Base-by-base conservation (phyloP, 2,888 invertebrate genomes). In the Pegoplata infirma region DNA sequence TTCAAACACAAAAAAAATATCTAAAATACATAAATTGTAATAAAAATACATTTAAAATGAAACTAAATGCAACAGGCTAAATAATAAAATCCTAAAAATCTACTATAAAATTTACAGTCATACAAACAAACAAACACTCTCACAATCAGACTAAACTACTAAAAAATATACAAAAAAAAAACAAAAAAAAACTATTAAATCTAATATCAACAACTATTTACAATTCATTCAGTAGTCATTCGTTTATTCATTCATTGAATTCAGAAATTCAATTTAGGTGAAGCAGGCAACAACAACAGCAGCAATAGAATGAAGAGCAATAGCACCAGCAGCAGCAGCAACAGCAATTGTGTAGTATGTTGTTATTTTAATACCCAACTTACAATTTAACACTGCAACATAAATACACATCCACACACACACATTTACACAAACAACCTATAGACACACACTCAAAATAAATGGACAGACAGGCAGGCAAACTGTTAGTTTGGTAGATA, bases 261-360 rank as follows among this genome's bases (percentile, higher is more conserved):
- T 87, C 84, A 87, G 85, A 87, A 87, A 87, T 87, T 87, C 85
- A 87, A 87, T 87, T 87, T 85, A 81, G 81, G 80, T 69, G 76
- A 80, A 80, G 59, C 55, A 71, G 58, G 17, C 73, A 36, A 40
- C 53, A 53, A 17, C 63, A 71, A 44, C 69, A 73, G 72, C 53
- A 56, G 25, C 36, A 49, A 19, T 23, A 61, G 36, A n/a, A n/a
- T n/a, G n/a, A n/a, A n/a, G n/a, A n/a, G 58, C 76, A 75, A 64
- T 69, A 69, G 17, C 73, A 36, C 40, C 53, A 53, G 19, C 63
- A 71, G 49, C 69, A 73, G 72, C 53, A 56, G 25, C 36, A 49
- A 19, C 36, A 61, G 36, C 73, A 63, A 44, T 25, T 63, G 23
- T 8, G 63, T 28, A 68, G 19, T 49, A 25, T 74, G 40, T 63